Evolutionary conservation across 2,797 vertebrate genomes (phyloP).

Genomic region (Sebastes steindachneri): DNA sequence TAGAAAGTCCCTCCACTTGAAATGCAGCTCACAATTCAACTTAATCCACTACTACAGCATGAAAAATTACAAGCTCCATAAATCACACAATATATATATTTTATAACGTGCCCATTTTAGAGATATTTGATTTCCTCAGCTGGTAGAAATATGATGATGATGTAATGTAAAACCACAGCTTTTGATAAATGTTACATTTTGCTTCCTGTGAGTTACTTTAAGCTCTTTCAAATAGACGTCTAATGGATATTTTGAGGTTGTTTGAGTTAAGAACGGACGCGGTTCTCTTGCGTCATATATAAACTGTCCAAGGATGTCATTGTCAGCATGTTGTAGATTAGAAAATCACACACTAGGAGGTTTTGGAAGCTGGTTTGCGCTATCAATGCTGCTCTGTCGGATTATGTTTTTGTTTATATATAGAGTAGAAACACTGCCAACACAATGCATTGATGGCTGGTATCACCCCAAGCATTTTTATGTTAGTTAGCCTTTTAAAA

Average conservation of each 20-base stretch:
- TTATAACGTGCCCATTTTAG: background rate
- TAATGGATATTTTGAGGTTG: conserved; percentile 17
- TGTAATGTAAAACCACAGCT: background rate
- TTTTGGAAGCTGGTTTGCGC: conserved; percentile 19
- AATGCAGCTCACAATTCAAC: background rate
- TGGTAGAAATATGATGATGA: background rate
- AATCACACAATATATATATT: background rate
- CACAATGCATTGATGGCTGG: background rate
- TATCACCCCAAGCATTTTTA: background rate
- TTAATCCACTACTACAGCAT: background rate
- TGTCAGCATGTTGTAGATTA: conserved; percentile 29
- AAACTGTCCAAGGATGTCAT: conserved; percentile 8
- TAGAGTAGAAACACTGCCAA: conserved; percentile 4
- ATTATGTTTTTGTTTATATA: conserved; percentile 7
- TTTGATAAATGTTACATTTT: conserved; percentile 9
- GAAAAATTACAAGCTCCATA: background rate
- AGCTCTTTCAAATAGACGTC: background rate
- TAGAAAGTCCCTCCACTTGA: background rate
- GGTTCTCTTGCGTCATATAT: conserved; percentile 1
- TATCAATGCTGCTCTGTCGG: background rate
- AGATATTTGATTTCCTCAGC: background rate
- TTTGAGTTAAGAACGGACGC: conserved; percentile 8
- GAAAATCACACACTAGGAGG: conserved; percentile 16
- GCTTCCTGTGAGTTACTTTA: background rate
- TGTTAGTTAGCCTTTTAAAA: conserved; percentile 17